Conservation (phyloP, 1,140 invertebrate genomes). For the Myzus persicae region DNA sequence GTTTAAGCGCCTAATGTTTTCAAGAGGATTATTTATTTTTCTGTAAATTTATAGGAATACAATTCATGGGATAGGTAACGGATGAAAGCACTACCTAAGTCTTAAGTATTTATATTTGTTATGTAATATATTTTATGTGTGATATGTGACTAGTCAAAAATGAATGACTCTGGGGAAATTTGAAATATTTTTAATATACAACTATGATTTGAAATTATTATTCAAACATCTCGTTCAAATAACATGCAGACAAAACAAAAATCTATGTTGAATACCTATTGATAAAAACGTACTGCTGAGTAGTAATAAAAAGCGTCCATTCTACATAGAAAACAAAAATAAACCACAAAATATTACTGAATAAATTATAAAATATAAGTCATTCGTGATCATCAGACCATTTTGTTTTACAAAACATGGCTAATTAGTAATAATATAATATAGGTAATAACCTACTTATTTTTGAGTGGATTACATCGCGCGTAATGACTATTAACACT, state of each 20-base stretch:
- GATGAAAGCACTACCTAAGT: background rate
- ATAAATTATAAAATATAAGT: background rate
- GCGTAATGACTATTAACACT: background rate
- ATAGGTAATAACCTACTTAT: background rate
- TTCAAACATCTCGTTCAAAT: background rate
- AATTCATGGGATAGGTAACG: background rate
- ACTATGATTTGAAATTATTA: background rate
- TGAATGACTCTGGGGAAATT: background rate
- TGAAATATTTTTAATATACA: background rate
- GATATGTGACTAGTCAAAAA: background rate
- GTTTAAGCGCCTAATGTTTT: background rate
- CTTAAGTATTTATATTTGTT: background rate
- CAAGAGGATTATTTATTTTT: background rate
- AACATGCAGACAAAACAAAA: background rate
- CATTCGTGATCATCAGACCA: conserved; percentile 1
- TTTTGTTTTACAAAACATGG: background rate
- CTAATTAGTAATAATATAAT: background rate
- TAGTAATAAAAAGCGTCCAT: background rate
- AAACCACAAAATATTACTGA: background rate
- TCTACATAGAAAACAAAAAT: background rate
- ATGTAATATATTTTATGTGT: background rate
- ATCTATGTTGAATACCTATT: background rate
- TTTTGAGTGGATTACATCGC: background rate
- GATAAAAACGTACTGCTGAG: background rate
- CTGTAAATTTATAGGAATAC: background rate